Conservation (phyloP, 2,888 invertebrate genomes). For the Campoplex nolae region DNA sequence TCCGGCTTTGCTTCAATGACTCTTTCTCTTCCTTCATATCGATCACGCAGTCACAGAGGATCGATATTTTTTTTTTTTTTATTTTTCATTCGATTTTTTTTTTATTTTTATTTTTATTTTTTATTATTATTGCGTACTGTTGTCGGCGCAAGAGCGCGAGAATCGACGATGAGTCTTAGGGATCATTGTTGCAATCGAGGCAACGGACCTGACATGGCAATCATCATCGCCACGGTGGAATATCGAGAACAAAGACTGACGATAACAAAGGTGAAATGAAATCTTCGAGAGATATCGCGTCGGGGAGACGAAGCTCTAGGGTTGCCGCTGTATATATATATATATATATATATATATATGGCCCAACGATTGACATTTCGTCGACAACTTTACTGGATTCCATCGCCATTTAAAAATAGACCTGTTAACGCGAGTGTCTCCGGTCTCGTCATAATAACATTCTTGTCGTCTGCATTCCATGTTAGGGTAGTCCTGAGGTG, state of each 20-base stretch:
- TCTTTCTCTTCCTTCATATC: conserved; percentile 59
- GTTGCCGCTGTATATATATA: background rate
- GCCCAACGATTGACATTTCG: conserved; percentile 32
- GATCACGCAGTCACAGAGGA: conserved; percentile 52
- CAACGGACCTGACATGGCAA: conserved; percentile 57
- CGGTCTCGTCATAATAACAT: background rate
- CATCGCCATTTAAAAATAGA: conserved; percentile 2
- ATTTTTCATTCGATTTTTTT: background rate
- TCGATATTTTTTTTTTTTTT: background rate
- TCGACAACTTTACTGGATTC: conserved; percentile 8
- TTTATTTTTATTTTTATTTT: background rate
- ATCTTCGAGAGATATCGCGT: conserved; percentile 40
- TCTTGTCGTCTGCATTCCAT: no score
- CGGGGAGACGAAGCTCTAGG: no score
- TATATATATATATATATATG: background rate
- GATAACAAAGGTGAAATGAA: conserved; percentile 55
- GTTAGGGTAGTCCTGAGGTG: background rate
- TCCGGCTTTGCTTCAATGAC: conserved; percentile 52
- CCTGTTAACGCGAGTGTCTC: background rate
- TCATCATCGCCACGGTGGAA: conserved; percentile 39
- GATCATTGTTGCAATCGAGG: conserved; percentile 62
- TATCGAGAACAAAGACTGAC: conserved; percentile 58
- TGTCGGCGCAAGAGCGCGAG: conserved; percentile 52
- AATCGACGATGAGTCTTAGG: conserved; percentile 56
- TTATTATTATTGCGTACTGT: conserved; percentile 31